phyloP scores from a whole-genome alignment of 2,113 vertebrate species.

The Manacus vitellinus region DNA sequence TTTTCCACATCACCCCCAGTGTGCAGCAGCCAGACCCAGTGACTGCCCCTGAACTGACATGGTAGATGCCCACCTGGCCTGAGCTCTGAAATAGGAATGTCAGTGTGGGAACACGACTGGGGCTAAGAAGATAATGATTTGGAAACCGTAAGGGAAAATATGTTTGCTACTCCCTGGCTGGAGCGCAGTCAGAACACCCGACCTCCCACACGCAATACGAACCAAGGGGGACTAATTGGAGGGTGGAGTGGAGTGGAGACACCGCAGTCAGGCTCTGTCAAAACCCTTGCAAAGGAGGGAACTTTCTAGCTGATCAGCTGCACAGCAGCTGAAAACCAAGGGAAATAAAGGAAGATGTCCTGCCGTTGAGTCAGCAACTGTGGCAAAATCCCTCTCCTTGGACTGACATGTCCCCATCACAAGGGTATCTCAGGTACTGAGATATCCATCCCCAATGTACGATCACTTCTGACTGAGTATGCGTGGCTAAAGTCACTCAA shows the following conservation, averaged over 20 bases:
- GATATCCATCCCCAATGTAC: background rate
- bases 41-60: no score
- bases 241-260: background rate
- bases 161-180: background rate
- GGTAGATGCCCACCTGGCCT: background rate
- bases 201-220: background rate
- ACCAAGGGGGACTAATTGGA: background rate
- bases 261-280: background rate
- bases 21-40: rapidly evolving
- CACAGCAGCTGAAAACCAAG: background rate
- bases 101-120: background rate
- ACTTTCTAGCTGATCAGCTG: background rate
- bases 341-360: rapidly evolving
- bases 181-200: background rate
- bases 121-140: background rate
- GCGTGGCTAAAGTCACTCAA: background rate
- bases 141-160: background rate
- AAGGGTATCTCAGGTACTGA: background rate
- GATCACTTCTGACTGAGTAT: no score
- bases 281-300: background rate
- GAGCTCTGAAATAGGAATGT: background rate
- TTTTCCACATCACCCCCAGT: background rate
- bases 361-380: background rate
- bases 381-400: background rate
- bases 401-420: background rate